These are phyloP conservation scores for Phoxinus phoxinus DNA, from an alignment of 2,113 vertebrate species.

Conservation along the genomic window DNA sequence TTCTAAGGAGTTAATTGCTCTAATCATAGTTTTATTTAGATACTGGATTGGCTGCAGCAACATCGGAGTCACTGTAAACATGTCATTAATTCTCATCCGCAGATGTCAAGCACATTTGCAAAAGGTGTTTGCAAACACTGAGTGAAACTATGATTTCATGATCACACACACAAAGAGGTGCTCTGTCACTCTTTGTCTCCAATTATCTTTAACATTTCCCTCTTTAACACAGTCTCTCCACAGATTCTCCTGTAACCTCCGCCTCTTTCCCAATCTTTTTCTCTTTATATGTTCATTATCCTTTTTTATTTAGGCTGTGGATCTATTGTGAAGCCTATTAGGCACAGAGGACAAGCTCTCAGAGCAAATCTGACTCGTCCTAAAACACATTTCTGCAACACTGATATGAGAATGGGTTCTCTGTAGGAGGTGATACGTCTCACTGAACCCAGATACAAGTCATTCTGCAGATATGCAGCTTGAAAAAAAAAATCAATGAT, in stretches of 20 bases:
- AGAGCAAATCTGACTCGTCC: slow-evolving; percentile 11
- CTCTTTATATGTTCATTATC: neutral
- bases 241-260: neutral
- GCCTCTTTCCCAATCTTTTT: neutral
- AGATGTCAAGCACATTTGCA: neutral
- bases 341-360: slow-evolving; percentile 8
- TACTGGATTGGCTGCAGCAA: neutral
- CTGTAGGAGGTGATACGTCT: slow-evolving; percentile 36
- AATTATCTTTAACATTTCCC: neutral
- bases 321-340: slow-evolving; percentile 26
- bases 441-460: slow-evolving; percentile 28
- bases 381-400: slow-evolving; percentile 45
- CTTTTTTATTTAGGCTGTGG: slow-evolving; percentile 19
- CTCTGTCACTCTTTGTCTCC: neutral
- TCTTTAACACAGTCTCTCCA: neutral
- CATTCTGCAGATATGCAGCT: slow-evolving; percentile 32
- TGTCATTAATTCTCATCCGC: slow-evolving; percentile 3
- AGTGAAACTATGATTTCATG: neutral
- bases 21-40: slow-evolving; percentile 6
- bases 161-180: neutral
- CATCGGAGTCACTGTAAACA: neutral
- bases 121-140: neutral
- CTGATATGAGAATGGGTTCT: slow-evolving; percentile 36
- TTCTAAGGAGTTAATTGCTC: neutral
- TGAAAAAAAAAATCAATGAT: slow-evolving; percentile 8